These are phyloP conservation scores for Oligia latruncula DNA, from an alignment of 2,888 invertebrate species.

Conservation along the genomic window DNA sequence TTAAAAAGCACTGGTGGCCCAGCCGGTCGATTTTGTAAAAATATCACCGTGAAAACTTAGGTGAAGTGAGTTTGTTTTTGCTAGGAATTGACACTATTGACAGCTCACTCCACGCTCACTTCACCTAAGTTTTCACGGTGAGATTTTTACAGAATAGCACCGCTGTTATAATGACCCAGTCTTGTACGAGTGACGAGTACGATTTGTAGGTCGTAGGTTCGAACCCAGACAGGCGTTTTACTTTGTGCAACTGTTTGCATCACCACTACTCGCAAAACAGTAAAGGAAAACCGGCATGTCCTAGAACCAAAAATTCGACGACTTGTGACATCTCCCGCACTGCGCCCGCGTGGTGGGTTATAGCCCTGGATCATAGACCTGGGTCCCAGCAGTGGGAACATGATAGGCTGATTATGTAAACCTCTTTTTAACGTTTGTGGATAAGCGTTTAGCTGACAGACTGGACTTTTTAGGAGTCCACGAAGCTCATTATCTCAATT, in stretches of 20 bases:
- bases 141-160: too few relatives aligned
- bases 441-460: neutral
- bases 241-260: neutral
- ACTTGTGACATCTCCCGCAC: neutral
- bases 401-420: neutral
- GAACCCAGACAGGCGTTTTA: neutral
- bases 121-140: too few relatives aligned
- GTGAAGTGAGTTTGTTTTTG: too few relatives aligned
- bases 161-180: too few relatives aligned
- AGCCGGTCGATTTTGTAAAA: too few relatives aligned
- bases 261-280: neutral
- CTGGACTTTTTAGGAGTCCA: neutral
- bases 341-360: neutral
- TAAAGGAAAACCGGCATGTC: neutral
- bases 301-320: too few relatives aligned
- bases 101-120: too few relatives aligned
- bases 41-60: too few relatives aligned
- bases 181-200: neutral
- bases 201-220: neutral
- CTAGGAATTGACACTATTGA: too few relatives aligned
- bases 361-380: too few relatives aligned
- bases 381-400: too few relatives aligned
- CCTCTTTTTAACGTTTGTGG: neutral
- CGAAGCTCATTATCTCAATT: neutral
- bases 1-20: too few relatives aligned